Conservation (phyloP, 2,113 vertebrate genomes). For the Clarias magur region DNA sequence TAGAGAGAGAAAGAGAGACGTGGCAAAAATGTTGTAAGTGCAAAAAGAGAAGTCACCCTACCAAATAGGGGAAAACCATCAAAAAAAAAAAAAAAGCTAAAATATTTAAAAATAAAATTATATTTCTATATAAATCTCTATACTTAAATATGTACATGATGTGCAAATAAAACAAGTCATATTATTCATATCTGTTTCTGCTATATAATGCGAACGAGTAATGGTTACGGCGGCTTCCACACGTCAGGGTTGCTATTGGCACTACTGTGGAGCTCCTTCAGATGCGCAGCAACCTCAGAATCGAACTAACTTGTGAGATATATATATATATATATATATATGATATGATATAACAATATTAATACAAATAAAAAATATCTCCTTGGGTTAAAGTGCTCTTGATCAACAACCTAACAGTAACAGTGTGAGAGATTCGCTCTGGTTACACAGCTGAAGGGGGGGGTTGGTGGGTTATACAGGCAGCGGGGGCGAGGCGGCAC, state of each 20-base stretch:
- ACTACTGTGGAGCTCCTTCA: conserved; percentile 72
- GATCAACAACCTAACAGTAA: background rate
- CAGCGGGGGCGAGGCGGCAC: background rate
- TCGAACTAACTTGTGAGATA: background rate
- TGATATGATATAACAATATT: background rate
- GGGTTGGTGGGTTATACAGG: background rate
- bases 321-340: background rate
- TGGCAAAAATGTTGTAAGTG: conserved; percentile 59
- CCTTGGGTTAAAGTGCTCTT: conserved; percentile 44
- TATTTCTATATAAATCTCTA: conserved; percentile 86
- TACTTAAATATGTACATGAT: conserved; percentile 86
- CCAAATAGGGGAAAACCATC: conserved; percentile 74
- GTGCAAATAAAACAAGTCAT: conserved; percentile 76
- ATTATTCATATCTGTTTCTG: conserved; percentile 28
- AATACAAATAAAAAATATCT: background rate
- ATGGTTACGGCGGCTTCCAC: conserved; percentile 57
- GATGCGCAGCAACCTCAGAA: conserved; percentile 14
- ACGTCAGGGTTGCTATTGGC: conserved; percentile 71
- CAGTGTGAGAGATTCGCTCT: background rate
- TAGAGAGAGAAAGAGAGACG: background rate
- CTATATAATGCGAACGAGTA: background rate
- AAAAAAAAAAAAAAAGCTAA: background rate
- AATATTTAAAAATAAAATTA: conserved; percentile 90
- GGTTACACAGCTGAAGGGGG: background rate
- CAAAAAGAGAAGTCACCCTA: conserved; percentile 67